Evolutionary conservation across 2,797 vertebrate genomes (phyloP), one percentile per base, ranked within the genome.

Genomic region (Stomatorhinus walkeri): DNA sequence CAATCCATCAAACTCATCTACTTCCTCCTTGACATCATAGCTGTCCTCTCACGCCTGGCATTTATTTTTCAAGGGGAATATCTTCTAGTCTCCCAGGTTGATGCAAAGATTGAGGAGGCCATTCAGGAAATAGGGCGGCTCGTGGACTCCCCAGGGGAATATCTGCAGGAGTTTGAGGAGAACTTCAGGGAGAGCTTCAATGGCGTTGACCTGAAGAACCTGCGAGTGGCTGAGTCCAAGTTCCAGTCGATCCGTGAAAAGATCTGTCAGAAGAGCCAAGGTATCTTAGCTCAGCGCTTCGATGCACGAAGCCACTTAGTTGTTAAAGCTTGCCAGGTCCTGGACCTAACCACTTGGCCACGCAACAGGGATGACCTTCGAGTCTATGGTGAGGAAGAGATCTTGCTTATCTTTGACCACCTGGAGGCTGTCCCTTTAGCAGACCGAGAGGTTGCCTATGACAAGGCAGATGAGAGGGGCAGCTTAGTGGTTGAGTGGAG

Each of bases 191-290:
- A 99, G 91, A 99, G 96, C 94, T 99, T 99, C 93, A 98, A 99
- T 0, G 98, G 98, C 0, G 95, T 99, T 0, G 96, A 97, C n/a
- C 94, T 98, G 91, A 98, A 98, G 94, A 99, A 99, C 92, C 93
- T 99, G 87, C 95, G 97, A 3, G 98, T 99, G 88, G 98, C 98
- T 0, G 98, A 99, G 91, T 97, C 98, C 90, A 99, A 99, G 94
- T 99, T 99, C 93, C 98, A 99, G 94, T 98, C 97, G 0, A 99
- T 99, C 91, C 94, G 98, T 89, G 98, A 99, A 91, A 99, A 99
- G 94, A 99, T 99, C 92, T 99, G 98, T 93, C 97, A 96, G 94
- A 96, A 96, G 92, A 98, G 97, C 85, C 97, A 98, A 89, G 95
- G 96, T 84, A 97, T 98, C 90, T 93, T 99, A 87, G 96, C 96